phyloP scores from a whole-genome alignment of 2,797 vertebrate genomes.

The Heliangelus exortis region DNA sequence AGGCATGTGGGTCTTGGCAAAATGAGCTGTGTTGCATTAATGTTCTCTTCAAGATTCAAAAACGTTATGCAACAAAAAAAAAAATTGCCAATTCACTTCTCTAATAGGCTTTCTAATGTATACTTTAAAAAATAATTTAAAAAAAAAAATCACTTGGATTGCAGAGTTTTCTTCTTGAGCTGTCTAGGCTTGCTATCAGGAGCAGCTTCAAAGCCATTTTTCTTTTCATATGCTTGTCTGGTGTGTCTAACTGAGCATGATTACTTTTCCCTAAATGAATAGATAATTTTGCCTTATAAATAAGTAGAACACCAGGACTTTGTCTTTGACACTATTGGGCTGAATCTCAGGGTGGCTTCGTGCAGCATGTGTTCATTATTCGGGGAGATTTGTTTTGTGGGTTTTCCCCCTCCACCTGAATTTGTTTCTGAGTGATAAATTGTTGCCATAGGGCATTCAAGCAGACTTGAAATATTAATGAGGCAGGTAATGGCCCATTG shows the following conservation, averaged over 20 bases:
- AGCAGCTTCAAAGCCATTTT: constrained; percentile 70
- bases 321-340: constrained; percentile 16
- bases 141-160: background rate
- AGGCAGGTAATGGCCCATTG: constrained; percentile 32
- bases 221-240: constrained; percentile 67
- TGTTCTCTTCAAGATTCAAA: constrained; percentile 40
- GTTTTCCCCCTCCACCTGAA: background rate
- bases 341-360: background rate
- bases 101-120: constrained; percentile 41
- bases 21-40: constrained; percentile 18
- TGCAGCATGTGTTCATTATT: background rate
- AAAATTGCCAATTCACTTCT: constrained; percentile 37
- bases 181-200: constrained; percentile 52
- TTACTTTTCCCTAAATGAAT: constrained; percentile 65
- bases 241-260: constrained; percentile 56
- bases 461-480: background rate
- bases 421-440: background rate
- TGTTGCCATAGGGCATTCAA: background rate
- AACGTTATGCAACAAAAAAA: constrained; percentile 55
- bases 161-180: constrained; percentile 15
- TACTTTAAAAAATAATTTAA: background rate
- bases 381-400: constrained; percentile 19
- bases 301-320: constrained; percentile 29
- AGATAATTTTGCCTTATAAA: constrained; percentile 35
- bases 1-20: background rate